Conservation (phyloP, 1,140 invertebrate genomes). For the Tetranychus urticae region DNA sequence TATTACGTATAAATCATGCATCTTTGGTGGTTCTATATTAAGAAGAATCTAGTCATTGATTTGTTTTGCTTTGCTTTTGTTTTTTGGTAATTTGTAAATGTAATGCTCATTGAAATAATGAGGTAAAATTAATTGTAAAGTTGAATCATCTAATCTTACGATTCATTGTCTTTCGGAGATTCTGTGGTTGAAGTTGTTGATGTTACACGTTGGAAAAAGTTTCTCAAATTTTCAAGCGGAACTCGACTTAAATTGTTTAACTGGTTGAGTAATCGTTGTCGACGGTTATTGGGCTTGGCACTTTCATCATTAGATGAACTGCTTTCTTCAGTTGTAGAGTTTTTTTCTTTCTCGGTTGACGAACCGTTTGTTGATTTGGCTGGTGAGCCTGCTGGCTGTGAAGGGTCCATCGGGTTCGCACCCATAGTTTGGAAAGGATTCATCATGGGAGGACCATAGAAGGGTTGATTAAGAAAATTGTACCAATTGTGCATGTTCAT, state of each 20-base stretch:
- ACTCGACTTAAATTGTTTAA: not conserved
- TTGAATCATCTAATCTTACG: too few relatives aligned
- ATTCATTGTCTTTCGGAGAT: not conserved
- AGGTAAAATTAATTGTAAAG: too few relatives aligned
- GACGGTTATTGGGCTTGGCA: not conserved
- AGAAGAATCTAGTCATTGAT: too few relatives aligned
- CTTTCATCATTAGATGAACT: not conserved
- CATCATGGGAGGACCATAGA: not conserved
- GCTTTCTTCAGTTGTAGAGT: not conserved
- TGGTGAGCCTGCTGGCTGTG: too few relatives aligned
- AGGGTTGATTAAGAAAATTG: not conserved
- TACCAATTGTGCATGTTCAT: not conserved
- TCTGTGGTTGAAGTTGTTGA: not conserved
- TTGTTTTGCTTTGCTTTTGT: too few relatives aligned
- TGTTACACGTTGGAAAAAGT: not conserved
- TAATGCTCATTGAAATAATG: too few relatives aligned
- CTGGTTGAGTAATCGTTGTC: not conserved
- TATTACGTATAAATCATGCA: too few relatives aligned
- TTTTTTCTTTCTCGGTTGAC: not conserved
- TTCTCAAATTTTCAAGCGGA: not conserved
- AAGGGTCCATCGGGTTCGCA: too few relatives aligned
- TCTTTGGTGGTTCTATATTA: too few relatives aligned
- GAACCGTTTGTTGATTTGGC: not conserved
- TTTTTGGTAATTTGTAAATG: too few relatives aligned
- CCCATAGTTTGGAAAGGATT: not conserved